These are phyloP conservation scores for Crypturellus tataupa DNA, from an alignment of 2,797 vertebrate species.

Conservation along the genomic window DNA sequence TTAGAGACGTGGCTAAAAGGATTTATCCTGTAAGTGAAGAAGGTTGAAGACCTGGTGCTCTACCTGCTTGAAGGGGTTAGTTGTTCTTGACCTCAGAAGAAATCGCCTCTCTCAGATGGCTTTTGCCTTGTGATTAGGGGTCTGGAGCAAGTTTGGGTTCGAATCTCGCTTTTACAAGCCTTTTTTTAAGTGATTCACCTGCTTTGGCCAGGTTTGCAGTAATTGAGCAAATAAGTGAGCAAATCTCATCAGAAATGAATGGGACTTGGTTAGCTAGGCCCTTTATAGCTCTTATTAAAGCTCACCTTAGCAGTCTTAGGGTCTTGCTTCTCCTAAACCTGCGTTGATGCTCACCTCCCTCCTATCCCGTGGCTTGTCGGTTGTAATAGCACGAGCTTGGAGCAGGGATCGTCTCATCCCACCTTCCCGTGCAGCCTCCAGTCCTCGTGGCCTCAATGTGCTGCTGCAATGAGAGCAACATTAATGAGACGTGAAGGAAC, in stretches of 20 bases:
- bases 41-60: neutral
- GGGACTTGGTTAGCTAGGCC: neutral
- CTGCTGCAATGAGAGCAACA: neutral
- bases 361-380: neutral
- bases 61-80: neutral
- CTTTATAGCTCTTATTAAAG: neutral
- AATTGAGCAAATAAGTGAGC: neutral
- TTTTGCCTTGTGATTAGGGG: neutral
- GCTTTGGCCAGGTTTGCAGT: neutral
- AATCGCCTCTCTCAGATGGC: neutral
- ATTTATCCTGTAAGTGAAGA: neutral
- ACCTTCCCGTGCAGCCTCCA: accelerated
- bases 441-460: neutral
- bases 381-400: neutral
- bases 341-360: neutral
- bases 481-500: neutral
- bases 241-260: neutral
- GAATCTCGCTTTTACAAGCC: neutral
- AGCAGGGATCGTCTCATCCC: neutral
- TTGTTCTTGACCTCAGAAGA: neutral
- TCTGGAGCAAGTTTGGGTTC: neutral
- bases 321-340: neutral
- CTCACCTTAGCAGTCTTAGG: neutral
- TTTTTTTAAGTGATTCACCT: neutral
- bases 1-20: neutral